phyloP scores from a whole-genome alignment of 64 coral and sea anemone genomes.

The Montipora foliosa region DNA sequence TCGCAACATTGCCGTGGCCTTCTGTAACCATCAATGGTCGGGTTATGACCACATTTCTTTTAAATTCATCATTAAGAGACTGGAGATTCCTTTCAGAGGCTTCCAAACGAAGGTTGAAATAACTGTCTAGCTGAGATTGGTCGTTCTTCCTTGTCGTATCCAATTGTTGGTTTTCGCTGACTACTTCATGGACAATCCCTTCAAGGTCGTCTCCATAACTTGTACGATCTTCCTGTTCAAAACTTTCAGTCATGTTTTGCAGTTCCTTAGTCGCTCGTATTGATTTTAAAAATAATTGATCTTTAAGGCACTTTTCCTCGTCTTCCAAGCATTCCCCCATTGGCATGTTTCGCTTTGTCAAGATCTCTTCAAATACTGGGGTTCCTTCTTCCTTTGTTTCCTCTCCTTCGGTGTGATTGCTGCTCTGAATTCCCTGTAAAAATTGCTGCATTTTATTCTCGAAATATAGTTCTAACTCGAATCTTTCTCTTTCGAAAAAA shows the following conservation, averaged over 20 bases:
- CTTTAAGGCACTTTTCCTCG: not conserved
- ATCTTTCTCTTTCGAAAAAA: slow-evolving; percentile 83
- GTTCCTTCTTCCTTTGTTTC: slow-evolving; percentile 50
- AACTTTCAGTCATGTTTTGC: not conserved
- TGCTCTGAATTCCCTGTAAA: slow-evolving; percentile 20
- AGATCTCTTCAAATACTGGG: not conserved
- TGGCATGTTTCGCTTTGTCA: not conserved
- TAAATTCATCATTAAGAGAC: slow-evolving; percentile 27
- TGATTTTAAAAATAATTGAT: not conserved
- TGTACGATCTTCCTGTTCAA: not conserved
- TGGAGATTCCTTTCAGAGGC: not conserved
- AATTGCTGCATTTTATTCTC: slow-evolving; percentile 80
- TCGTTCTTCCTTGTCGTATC: not conserved
- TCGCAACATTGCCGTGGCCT: not conserved
- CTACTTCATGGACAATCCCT: not conserved
- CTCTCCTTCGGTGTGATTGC: slow-evolving; percentile 63
- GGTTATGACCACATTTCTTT: slow-evolving; percentile 55
- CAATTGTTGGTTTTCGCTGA: not conserved
- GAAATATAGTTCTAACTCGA: slow-evolving; percentile 70
- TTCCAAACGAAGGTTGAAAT: not conserved
- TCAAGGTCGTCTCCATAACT: not conserved
- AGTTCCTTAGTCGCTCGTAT: not conserved
- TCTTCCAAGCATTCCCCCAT: not conserved
- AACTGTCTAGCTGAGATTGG: not conserved
- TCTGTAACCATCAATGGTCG: not conserved